phyloP scores from a whole-genome alignment of 2,797 vertebrate genomes.

The Ctenosaura bakeri region DNA sequence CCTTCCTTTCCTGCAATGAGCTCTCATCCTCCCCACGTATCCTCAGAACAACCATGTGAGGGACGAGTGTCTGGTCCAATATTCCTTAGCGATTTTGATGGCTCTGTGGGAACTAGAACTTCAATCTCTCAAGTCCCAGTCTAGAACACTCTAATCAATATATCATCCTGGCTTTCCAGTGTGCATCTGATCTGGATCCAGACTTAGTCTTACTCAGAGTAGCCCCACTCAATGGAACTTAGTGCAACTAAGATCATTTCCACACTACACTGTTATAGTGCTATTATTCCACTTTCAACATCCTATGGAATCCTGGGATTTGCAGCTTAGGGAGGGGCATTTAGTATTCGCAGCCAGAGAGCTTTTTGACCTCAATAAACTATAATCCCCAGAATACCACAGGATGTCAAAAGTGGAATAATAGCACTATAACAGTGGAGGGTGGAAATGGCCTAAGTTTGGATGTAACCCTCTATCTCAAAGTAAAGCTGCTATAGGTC shows the following conservation, averaged over 20 bases:
- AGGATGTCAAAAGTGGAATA: no score
- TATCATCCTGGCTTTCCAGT: not conserved
- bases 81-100: not conserved
- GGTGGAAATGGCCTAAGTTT: not conserved
- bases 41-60: not conserved
- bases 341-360: no score
- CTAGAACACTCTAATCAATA: not conserved
- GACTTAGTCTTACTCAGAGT: not conserved
- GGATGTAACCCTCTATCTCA: accelerated
- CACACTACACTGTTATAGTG: no score
- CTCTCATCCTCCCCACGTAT: not conserved
- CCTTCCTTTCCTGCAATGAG: not conserved
- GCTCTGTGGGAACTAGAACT: not conserved
- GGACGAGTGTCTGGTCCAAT: not conserved
- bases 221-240: not conserved
- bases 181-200: not conserved
- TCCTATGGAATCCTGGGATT: no score
- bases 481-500: slow-evolving; percentile 17
- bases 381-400: no score
- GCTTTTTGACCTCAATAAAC: no score
- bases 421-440: no score
- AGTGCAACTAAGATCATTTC: not conserved
- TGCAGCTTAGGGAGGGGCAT: no score
- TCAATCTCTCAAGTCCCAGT: not conserved
- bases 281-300: no score